Evolutionary conservation across 2,113 vertebrate genomes (phyloP).

Genomic region (Rhegmatorhina hoffmannsi): DNA sequence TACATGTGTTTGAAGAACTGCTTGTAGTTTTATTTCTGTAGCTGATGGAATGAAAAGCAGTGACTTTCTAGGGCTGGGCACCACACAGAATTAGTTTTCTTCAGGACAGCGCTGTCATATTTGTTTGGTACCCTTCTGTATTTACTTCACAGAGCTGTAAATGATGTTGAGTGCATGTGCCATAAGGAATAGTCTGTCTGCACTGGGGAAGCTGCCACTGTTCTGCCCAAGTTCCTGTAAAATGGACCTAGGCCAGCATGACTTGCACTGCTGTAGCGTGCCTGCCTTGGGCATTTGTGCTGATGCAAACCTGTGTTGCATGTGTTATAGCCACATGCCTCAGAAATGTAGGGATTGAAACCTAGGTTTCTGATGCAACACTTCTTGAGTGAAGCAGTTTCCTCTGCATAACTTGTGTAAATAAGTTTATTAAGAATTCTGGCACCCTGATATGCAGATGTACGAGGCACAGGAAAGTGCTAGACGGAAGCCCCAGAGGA

Average conservation of each 20-base stretch:
- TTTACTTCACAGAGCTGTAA: background rate
- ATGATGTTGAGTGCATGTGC: background rate
- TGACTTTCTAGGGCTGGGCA: background rate
- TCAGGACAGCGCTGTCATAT: background rate
- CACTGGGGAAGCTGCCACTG: background rate
- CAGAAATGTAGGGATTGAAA: background rate
- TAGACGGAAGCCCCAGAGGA: background rate
- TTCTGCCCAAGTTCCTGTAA: background rate
- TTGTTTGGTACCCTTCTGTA: background rate
- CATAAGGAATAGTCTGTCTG: background rate
- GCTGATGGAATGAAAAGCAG: background rate
- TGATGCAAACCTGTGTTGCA: background rate
- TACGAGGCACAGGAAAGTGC: background rate
- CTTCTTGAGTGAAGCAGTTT: background rate
- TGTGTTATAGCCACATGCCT: background rate
- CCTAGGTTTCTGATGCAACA: background rate
- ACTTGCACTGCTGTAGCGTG: accelerated
- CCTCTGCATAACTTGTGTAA: background rate
- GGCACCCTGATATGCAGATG: background rate
- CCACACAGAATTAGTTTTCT: background rate
- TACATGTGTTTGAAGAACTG: background rate
- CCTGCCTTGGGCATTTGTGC: background rate
- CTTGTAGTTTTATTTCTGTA: background rate
- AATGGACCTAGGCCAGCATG: background rate
- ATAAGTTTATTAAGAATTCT: background rate